phyloP scores from a whole-genome alignment of 2,888 invertebrate species.

The Cryptocephalus primarius region DNA sequence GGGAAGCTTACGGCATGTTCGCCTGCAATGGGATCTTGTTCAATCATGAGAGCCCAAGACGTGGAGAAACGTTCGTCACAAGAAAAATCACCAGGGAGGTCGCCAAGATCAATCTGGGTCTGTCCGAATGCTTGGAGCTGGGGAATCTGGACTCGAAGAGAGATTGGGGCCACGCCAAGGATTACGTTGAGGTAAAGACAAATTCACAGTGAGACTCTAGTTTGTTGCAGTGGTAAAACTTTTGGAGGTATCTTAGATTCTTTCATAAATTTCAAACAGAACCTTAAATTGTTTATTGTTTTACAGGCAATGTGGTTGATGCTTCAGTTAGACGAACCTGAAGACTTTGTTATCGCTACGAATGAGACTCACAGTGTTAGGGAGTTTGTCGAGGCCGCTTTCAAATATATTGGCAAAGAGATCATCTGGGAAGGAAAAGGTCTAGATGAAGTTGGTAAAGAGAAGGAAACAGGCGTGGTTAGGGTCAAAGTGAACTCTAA shows the following conservation, averaged over 20 bases:
- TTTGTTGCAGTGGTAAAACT: too few relatives aligned
- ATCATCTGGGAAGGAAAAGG: slow-evolving; percentile 87
- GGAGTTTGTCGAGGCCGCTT: slow-evolving; percentile 91
- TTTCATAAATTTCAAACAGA: background rate
- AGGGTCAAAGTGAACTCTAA: slow-evolving; percentile 85
- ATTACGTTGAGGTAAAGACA: slow-evolving; percentile 77
- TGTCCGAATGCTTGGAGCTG: slow-evolving; percentile 74
- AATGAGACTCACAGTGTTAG: slow-evolving; percentile 90
- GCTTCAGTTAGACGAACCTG: slow-evolving; percentile 83
- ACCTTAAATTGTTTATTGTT: background rate
- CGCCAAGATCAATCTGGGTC: slow-evolving; percentile 87
- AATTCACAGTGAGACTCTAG: background rate
- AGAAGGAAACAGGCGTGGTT: slow-evolving; percentile 56
- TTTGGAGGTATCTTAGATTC: background rate
- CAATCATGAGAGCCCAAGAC: slow-evolving; percentile 90
- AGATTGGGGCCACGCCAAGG: slow-evolving; percentile 97
- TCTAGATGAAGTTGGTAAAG: slow-evolving; percentile 66
- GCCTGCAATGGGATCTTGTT: slow-evolving; percentile 94
- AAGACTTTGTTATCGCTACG: slow-evolving; percentile 96
- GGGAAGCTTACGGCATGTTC: slow-evolving; percentile 91
- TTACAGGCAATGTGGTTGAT: slow-evolving; percentile 97
- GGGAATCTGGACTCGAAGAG: slow-evolving; percentile 92
- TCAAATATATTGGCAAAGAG: slow-evolving; percentile 66
- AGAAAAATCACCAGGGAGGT: slow-evolving; percentile 96
- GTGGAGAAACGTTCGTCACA: slow-evolving; percentile 98